Conservation (phyloP, 1,140 invertebrate species). For the Meteorus sp. region DNA sequence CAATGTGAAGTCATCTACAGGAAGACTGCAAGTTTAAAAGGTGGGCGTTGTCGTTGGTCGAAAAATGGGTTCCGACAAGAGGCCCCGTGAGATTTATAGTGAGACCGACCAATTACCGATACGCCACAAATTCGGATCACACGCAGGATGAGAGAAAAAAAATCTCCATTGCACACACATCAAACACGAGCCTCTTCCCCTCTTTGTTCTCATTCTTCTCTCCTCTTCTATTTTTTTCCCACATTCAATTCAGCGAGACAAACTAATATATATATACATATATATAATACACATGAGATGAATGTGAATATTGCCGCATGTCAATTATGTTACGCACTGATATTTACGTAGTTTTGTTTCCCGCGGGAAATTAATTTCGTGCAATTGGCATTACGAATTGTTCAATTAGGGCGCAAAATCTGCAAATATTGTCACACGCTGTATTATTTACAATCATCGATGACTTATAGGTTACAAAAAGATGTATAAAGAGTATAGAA, state of each 20-base stretch:
- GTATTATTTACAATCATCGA: too few species aligned
- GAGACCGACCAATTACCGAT: constrained; percentile 24
- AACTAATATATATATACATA: neutral
- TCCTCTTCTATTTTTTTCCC: too few species aligned
- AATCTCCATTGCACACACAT: constrained; percentile 12
- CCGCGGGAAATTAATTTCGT: too few species aligned
- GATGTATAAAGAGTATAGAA: constrained; percentile 9
- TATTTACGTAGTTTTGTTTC: too few species aligned
- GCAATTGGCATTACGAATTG: too few species aligned
- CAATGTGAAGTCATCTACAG: neutral
- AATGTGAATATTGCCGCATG: constrained; percentile 25
- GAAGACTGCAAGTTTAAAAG: neutral
- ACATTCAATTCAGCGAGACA: too few species aligned
- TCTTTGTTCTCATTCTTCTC: too few species aligned
- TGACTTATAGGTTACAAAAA: too few species aligned
- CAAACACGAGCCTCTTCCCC: too few species aligned
- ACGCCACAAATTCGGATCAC: constrained; percentile 27
- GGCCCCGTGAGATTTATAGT: constrained; percentile 27
- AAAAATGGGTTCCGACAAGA: constrained; percentile 23
- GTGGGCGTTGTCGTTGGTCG: constrained; percentile 22
- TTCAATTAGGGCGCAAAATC: too few species aligned
- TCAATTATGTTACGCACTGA: too few species aligned
- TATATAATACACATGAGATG: constrained; percentile 18
- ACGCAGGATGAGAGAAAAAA: constrained; percentile 4
- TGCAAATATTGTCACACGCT: too few species aligned